Evolutionary conservation across 2,888 invertebrate genomes (phyloP).

Genomic region (Drosophila mayaguana): DNA sequence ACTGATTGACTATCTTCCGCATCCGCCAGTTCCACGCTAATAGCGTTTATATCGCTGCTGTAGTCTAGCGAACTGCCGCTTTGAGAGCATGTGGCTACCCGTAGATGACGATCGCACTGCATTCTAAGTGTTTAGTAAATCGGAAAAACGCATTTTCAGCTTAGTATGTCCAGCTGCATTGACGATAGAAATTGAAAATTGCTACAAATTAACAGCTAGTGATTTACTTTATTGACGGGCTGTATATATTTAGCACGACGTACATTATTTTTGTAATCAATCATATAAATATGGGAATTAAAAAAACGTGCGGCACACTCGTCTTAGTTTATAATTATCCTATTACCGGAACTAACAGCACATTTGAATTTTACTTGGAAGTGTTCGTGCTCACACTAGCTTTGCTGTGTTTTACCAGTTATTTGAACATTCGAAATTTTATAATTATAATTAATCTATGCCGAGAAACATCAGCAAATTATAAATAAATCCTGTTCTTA

Average conservation of each 20-base stretch:
- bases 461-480: neutral
- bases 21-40: constrained; percentile 79
- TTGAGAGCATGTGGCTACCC: constrained; percentile 64
- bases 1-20: constrained; percentile 87
- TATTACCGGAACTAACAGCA: neutral
- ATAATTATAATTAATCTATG: constrained; percentile 14
- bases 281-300: neutral
- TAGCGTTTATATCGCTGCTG: constrained; percentile 82
- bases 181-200: neutral
- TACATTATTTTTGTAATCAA: neutral
- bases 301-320: neutral
- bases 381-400: neutral
- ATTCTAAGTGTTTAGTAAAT: constrained; percentile 14
- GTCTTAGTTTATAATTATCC: constrained; percentile 10
- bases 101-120: constrained; percentile 31
- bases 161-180: neutral
- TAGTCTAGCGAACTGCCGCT: constrained; percentile 75
- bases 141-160: neutral
- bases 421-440: constrained; percentile 5
- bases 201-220: neutral
- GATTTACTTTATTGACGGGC: neutral
- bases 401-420: neutral
- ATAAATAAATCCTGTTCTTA: constrained; percentile 6
- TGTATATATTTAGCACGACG: constrained; percentile 1
- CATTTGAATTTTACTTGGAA: neutral